These are phyloP conservation scores for Diachasma alloeum DNA, from an alignment of 1,140 invertebrate species.

Conservation along the genomic window DNA sequence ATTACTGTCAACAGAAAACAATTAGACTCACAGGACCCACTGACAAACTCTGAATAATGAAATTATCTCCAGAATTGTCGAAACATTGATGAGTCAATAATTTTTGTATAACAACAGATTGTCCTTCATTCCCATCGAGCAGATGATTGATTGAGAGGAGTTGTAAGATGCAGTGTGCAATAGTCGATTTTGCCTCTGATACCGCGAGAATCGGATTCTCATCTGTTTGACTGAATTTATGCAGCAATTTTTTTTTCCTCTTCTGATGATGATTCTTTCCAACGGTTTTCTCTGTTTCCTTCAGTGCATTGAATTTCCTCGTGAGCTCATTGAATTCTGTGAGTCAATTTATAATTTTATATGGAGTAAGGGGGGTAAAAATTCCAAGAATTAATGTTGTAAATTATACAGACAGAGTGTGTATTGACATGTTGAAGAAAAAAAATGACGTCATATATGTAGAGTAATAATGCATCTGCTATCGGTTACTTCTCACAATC, in stretches of 20 bases:
- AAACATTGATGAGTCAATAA: constrained; percentile 1
- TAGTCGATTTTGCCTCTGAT: background rate
- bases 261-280: background rate
- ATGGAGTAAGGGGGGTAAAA: background rate
- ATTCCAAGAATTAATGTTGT: background rate
- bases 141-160: constrained; percentile 15
- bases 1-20: too few relatives aligned
- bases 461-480: background rate
- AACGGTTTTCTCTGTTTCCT: background rate
- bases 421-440: background rate
- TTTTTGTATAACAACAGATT: background rate
- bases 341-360: background rate
- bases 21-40: background rate
- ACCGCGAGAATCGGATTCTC: constrained; percentile 7
- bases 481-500: too few relatives aligned
- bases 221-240: constrained; percentile 10
- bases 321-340: background rate
- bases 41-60: constrained; percentile 20
- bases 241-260: background rate
- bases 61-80: background rate
- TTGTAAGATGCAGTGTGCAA: constrained; percentile 16
- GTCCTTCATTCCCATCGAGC: constrained; percentile 19
- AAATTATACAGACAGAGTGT: too few relatives aligned
- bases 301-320: background rate
- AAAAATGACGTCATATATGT: background rate